These are phyloP conservation scores for Pogonomyrmex barbatus DNA, from an alignment of 1,140 invertebrate species.

Conservation along the genomic window DNA sequence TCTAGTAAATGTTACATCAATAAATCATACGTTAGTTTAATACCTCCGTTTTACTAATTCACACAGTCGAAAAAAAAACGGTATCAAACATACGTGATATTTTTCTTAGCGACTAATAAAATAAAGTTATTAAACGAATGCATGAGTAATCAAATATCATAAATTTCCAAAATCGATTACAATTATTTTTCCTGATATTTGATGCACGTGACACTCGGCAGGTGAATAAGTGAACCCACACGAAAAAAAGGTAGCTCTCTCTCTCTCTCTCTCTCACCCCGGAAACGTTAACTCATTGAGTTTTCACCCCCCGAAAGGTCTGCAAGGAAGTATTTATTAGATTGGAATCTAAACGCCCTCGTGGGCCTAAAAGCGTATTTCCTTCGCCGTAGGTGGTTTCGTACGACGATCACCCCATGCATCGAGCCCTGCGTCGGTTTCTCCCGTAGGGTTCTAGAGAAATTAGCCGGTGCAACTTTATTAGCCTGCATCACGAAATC, in stretches of 20 bases:
- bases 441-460: constrained; percentile 71
- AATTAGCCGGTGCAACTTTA: constrained; percentile 81
- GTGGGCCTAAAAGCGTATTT: constrained; percentile 79
- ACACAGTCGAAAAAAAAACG: not conserved
- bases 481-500: constrained; percentile 78
- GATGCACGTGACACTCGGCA: not conserved
- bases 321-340: constrained; percentile 81
- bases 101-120: constrained; percentile 6
- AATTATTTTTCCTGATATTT: not conserved
- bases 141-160: not conserved
- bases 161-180: not conserved
- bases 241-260: constrained; percentile 50
- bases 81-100: not conserved
- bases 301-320: constrained; percentile 73
- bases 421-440: constrained; percentile 19
- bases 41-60: not conserved
- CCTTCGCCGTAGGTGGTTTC: constrained; percentile 81
- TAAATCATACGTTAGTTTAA: constrained; percentile 13
- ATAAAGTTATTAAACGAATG: not conserved
- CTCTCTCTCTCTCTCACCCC: constrained; percentile 66
- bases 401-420: constrained; percentile 65
- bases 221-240: constrained; percentile 33
- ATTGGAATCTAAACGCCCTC: constrained; percentile 81
- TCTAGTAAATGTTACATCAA: constrained; percentile 33
- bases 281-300: constrained; percentile 76